Base-by-base conservation (phyloP, 2,797 vertebrate genomes). In the Cynodonichthys magdalenae region DNA sequence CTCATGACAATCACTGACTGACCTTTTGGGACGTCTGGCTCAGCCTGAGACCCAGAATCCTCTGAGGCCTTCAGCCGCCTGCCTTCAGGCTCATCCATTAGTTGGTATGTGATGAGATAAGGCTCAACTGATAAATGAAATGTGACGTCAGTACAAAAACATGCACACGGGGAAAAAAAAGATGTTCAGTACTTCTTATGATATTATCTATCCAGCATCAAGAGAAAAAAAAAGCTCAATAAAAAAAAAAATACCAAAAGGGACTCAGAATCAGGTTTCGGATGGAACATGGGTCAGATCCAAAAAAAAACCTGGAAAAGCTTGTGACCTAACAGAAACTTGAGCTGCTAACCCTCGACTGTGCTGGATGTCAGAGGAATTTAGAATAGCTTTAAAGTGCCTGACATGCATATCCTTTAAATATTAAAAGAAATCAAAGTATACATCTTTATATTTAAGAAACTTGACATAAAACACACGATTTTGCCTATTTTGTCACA, bases 21-120 rank as follows among this genome's bases (percentile, higher is more conserved):
- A 98, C 97, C 97, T 93, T 98, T 96, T 59, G 94, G 81, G 74
- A 94, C 95, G 86, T 95, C 74, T 50, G 93, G 78, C 64, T 98
- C 96, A 3, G 90, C 27, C 14, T 79, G 92, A 27, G 1, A 88
- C 79, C 61, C 69, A 8, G 87, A 71, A 52, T 99, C 97, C 1
- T 98, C 97, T 0, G 84, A n/a, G 6, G 80, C 74, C 89, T 87
- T 98, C n/a, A 80, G 53, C 52, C 91, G 93, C 80, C 88, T 69
- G 29, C 53, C 79, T 12, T 98, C 96, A 0, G 79, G 29, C 69
- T 99, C 96, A 63, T 98, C 96, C 97, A 99, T 98, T 95, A 31
- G 52, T 46, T 55, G 56, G 59, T 60, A 72, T 63, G 62, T 31
- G 55, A 71, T 17, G 60, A 81, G 67, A 80, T 61, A 53, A 75